Base-by-base conservation (phyloP, 2,113 vertebrate species). In the Caretta caretta region DNA sequence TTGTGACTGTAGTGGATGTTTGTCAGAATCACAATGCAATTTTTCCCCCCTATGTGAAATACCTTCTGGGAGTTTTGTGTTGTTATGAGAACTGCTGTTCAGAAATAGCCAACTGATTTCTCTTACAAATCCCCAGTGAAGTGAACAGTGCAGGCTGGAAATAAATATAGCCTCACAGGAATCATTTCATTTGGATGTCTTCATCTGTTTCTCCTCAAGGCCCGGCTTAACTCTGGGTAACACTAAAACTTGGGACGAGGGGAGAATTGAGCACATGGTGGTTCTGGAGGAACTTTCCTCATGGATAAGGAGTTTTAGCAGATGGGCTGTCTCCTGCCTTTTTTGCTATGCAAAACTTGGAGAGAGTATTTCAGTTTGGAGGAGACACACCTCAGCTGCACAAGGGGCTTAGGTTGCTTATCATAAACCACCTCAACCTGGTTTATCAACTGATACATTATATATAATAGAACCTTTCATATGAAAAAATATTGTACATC, bases 1-100 rank as follows among this genome's bases (percentile, higher is more conserved):
- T 51, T 94, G 4, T 83, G 78, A 42, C 24, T 92, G 95, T 93
- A 90, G 51, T 89, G 83, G 53, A 42, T 50, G 57, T 90, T 95
- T 86, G 22, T 89, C 83, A 94, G 87, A 92, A 93, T 89, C 1
- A 2, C 48, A 91, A 50, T 78, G 48, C 1, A n/a, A 49, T 87
- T 93, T 92, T 65, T 56, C 84, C 48, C 20, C 29, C 59, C 27
- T n/a, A 81, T 1, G 22, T 84, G 50, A 51, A 92, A 79, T 90
- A 84, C 56, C 80, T 92, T 86, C n/a, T 1, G 48, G 5, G 4
- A 8, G 24, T 86, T 94, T 87, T 48, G 5, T 54, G 19, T 54
- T 53, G 19, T 86, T 83, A 86, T 82, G 57, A 96, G 56, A 94
- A 93, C 2, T 59, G 11, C 35, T 94, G 57, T 78, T 96, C 62